These are phyloP conservation scores for Ammospiza caudacuta DNA, from an alignment of 2,113 vertebrate species.

Conservation along the genomic window DNA sequence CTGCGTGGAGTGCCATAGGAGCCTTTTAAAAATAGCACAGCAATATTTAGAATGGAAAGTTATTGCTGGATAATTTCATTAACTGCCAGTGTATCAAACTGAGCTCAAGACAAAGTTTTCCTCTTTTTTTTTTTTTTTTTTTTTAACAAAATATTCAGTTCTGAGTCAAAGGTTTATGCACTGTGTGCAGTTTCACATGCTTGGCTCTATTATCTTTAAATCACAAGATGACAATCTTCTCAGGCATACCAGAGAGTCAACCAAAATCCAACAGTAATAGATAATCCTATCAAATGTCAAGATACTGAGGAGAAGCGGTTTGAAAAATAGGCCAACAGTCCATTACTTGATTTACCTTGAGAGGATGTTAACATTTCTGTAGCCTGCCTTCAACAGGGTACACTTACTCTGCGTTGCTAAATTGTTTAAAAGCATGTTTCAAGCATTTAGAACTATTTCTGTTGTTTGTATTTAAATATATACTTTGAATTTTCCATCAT, in stretches of 20 bases:
- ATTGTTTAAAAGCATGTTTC: slow-evolving; percentile 50
- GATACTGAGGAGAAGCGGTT: slow-evolving; percentile 70
- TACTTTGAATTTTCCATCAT: slow-evolving; percentile 48
- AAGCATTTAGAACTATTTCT: slow-evolving; percentile 3
- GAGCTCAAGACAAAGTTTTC: slow-evolving; percentile 62
- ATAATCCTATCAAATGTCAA: slow-evolving; percentile 79
- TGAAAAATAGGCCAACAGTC: slow-evolving; percentile 70
- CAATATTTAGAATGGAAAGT: slow-evolving; percentile 74
- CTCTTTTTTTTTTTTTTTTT: not conserved
- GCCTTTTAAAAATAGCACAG: slow-evolving; percentile 67
- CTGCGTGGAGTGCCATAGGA: slow-evolving; percentile 45
- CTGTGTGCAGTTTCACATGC: slow-evolving; percentile 68
- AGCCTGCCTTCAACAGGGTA: slow-evolving; percentile 32
- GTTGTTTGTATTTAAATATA: slow-evolving; percentile 49
- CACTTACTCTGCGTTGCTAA: slow-evolving; percentile 21
- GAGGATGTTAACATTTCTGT: slow-evolving; percentile 34
- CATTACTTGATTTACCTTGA: slow-evolving; percentile 66
- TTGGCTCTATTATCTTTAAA: slow-evolving; percentile 77
- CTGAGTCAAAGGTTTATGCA: slow-evolving; percentile 75
- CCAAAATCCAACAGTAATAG: slow-evolving; percentile 74
- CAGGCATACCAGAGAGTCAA: slow-evolving; percentile 68
- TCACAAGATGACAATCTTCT: slow-evolving; percentile 76
- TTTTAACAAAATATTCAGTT: slow-evolving; percentile 55
- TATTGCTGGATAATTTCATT: slow-evolving; percentile 73
- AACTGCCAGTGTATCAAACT: slow-evolving; percentile 68